phyloP scores from a whole-genome alignment of 1,140 invertebrate genomes.

The Mesaphorura yosii region DNA sequence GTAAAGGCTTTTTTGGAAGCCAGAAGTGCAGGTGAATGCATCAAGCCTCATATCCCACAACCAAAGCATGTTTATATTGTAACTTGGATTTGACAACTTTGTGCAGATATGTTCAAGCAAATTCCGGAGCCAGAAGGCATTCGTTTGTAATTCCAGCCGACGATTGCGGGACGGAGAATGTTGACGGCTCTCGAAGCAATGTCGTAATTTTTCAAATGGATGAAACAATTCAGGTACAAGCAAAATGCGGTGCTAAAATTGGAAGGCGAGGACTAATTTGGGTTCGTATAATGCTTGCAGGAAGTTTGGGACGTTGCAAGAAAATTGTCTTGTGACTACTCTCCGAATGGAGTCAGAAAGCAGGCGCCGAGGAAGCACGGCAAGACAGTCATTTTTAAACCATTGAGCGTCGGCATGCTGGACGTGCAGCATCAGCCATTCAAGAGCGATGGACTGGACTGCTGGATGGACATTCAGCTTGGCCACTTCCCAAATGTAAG shows the following conservation, averaged over 20 bases:
- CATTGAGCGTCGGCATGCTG: constrained; percentile 58
- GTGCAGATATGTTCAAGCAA: constrained; percentile 47
- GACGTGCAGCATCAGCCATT: constrained; percentile 54
- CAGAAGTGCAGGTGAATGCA: constrained; percentile 50
- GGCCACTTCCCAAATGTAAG: constrained; percentile 54
- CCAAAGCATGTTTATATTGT: too few species aligned
- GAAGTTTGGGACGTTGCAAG: constrained; percentile 47
- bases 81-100: too few species aligned
- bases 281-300: constrained; percentile 28
- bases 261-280: background rate
- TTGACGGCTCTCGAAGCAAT: constrained; percentile 46
- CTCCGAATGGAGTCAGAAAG: constrained; percentile 34
- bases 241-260: background rate
- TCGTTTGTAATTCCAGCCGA: constrained; percentile 50
- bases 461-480: constrained; percentile 65
- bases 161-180: constrained; percentile 47
- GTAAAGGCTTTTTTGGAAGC: constrained; percentile 53
- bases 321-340: constrained; percentile 46
- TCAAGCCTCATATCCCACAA: too few species aligned
- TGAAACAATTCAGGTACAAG: constrained; percentile 45
- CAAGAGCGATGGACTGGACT: constrained; percentile 48
- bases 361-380: constrained; percentile 41
- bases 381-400: constrained; percentile 53
- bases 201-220: constrained; percentile 53
- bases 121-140: constrained; percentile 42